Conservation (phyloP, 2,797 vertebrate genomes). For the Psittacula echo region DNA sequence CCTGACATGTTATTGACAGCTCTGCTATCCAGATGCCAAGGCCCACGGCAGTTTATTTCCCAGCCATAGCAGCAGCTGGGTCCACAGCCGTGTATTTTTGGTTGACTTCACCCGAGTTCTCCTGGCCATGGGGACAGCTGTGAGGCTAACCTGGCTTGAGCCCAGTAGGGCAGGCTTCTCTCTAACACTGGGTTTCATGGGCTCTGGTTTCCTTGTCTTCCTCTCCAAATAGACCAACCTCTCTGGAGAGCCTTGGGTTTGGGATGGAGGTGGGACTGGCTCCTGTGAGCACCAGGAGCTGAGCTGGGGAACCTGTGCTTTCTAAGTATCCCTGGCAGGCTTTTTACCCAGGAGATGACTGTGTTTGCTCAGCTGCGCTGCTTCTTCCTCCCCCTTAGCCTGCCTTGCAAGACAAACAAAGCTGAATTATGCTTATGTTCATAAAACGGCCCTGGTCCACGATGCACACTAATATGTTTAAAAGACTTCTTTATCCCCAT, state of each 20-base stretch:
- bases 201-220: background rate
- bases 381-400: background rate
- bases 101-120: background rate
- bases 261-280: background rate
- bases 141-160: conserved; percentile 12
- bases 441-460: background rate
- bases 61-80: conserved; percentile 21
- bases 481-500: background rate
- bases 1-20: background rate
- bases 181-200: background rate
- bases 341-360: background rate
- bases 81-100: background rate
- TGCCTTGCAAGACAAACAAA: background rate
- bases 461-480: rapidly evolving
- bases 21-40: conserved; percentile 7
- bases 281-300: background rate
- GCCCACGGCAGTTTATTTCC: background rate
- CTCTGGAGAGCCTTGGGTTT: background rate
- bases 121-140: background rate
- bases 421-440: background rate
- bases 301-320: background rate
- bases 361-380: background rate
- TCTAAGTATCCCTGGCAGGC: background rate
- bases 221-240: background rate
- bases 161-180: background rate